Conservation (phyloP, 2,113 vertebrate genomes). For the Dicentrarchus labrax region DNA sequence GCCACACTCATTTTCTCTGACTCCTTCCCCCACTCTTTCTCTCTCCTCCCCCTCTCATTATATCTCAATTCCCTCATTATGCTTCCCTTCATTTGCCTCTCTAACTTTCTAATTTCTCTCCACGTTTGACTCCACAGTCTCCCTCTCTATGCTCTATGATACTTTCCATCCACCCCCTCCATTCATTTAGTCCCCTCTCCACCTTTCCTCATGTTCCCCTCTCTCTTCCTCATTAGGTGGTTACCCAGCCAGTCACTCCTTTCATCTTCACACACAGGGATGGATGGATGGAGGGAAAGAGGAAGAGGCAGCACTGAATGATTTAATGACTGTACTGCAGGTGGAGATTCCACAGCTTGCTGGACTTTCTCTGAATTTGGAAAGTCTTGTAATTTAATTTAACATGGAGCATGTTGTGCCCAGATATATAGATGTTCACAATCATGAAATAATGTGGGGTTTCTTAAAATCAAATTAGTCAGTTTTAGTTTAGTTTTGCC, state of each 20-base stretch:
- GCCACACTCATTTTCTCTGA: slow-evolving; percentile 27
- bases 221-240: slow-evolving; percentile 12
- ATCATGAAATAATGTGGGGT: background rate
- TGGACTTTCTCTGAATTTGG: background rate
- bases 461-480: no score
- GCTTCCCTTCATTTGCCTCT: slow-evolving; percentile 40
- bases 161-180: slow-evolving; percentile 20
- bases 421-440: background rate
- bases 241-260: background rate
- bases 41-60: slow-evolving; percentile 26
- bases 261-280: slow-evolving; percentile 18
- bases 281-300: slow-evolving; percentile 25
- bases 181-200: slow-evolving; percentile 17
- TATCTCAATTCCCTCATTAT: slow-evolving; percentile 47
- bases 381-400: background rate
- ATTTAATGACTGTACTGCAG: slow-evolving; percentile 16
- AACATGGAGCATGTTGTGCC: background rate
- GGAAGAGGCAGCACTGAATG: background rate
- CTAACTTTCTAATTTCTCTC: slow-evolving; percentile 28
- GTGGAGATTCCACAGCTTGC: background rate
- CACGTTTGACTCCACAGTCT: background rate
- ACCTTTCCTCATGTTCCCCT: background rate
- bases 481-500: no score
- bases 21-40: background rate
- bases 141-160: slow-evolving; percentile 15